phyloP scores from a whole-genome alignment of 2,797 vertebrate genomes.

The Anguilla marmorata region DNA sequence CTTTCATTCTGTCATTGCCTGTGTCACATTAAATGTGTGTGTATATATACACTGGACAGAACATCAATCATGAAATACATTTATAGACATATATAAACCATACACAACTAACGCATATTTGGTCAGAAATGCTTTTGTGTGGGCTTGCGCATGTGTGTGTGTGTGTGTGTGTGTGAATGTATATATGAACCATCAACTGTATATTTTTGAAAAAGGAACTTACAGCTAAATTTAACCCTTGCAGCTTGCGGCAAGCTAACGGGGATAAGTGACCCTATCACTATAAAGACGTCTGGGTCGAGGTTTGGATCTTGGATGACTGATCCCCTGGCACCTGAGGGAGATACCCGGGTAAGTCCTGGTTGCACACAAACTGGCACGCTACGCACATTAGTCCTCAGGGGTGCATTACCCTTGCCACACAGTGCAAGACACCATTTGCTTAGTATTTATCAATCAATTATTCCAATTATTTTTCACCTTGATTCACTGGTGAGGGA shows the following conservation, averaged over 20 bases:
- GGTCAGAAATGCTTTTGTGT: neutral
- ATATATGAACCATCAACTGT: neutral
- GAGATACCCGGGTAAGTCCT: constrained; percentile 79
- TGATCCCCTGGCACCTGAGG: constrained; percentile 81
- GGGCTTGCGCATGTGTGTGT: neutral
- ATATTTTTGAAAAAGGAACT: constrained; percentile 9
- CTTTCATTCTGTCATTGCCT: neutral
- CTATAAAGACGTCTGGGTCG: constrained; percentile 83
- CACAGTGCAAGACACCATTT: neutral
- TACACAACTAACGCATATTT: neutral
- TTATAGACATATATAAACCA: neutral
- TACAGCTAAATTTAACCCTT: constrained; percentile 45
- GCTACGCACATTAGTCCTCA: neutral
- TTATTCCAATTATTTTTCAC: constrained; percentile 8
- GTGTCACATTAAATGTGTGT: neutral
- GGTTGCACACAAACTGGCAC: neutral
- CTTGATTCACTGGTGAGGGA: neutral
- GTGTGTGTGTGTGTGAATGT: neutral
- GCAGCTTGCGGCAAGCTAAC: constrained; percentile 87
- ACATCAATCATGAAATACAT: neutral
- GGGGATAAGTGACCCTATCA: constrained; percentile 82
- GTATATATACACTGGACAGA: neutral
- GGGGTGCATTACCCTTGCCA: neutral
- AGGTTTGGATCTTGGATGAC: constrained; percentile 89
- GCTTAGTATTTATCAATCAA: neutral